A percentile compares a stretch with the other conserved stretches of the same genome.
phyloP scores from a whole-genome alignment of 2,797 vertebrate species.

The Enteromius afrohamiltoni region DNA sequence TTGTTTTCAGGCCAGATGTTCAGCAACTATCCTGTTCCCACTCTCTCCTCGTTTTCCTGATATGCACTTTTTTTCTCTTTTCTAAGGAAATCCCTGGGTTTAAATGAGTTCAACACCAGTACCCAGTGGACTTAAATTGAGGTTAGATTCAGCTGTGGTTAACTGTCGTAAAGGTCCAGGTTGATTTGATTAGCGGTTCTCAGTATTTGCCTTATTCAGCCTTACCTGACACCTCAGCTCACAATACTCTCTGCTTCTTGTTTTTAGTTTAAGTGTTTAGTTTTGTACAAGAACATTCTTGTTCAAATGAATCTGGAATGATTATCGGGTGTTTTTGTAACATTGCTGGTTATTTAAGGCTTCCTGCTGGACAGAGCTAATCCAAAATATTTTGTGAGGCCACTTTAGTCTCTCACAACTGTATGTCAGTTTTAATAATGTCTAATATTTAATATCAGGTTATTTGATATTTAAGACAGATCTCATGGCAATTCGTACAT shows the following conservation, averaged over 20 bases:
- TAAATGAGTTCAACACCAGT: not conserved
- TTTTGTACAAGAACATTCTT: not conserved
- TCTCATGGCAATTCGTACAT: too few species aligned
- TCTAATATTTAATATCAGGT: not conserved
- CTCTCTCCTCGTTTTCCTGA: not conserved
- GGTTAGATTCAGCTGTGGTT: not conserved
- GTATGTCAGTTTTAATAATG: not conserved
- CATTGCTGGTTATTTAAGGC: not conserved
- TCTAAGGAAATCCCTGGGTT: slow-evolving; percentile 22
- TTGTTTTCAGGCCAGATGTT: slow-evolving; percentile 48
- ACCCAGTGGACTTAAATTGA: not conserved
- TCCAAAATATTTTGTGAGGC: not conserved
- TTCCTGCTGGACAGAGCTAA: not conserved
- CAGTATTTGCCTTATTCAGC: not conserved
- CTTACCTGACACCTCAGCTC: slow-evolving; percentile 13
- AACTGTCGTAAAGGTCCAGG: not conserved
- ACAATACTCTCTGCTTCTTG: not conserved
- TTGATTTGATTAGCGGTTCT: slow-evolving; percentile 22
- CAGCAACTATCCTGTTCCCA: slow-evolving; percentile 14
- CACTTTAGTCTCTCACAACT: not conserved
- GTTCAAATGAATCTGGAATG: not conserved
- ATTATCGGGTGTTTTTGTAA: not conserved
- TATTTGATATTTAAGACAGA: not conserved
- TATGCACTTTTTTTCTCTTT: not conserved
- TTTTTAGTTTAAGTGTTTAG: not conserved